Conservation (phyloP, 2,113 vertebrate species). For the Brevimyrus niger region DNA sequence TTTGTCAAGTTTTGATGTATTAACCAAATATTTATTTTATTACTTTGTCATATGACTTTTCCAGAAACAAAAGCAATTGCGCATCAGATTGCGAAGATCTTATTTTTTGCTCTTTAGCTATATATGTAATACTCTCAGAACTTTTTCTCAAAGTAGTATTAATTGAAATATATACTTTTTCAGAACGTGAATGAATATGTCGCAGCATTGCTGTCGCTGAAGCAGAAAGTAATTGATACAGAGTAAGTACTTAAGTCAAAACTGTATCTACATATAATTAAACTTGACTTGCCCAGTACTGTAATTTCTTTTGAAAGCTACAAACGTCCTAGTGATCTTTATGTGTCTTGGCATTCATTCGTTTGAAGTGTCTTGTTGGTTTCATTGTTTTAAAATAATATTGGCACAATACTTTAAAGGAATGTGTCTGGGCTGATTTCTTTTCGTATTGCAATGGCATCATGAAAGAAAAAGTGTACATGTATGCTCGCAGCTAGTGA, state of each 20-base stretch:
- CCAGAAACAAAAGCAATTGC: not conserved
- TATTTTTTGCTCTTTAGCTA: not conserved
- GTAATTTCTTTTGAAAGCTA: not conserved
- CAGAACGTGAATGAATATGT: slow-evolving; percentile 90
- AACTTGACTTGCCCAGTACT: not conserved
- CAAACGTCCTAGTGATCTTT: not conserved
- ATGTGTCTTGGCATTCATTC: not conserved
- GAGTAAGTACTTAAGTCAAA: slow-evolving; percentile 71
- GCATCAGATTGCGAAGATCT: not conserved
- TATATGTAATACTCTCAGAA: not conserved
- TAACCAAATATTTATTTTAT: not conserved
- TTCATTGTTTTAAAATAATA: not conserved
- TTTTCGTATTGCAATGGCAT: not conserved
- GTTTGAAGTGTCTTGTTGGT: not conserved
- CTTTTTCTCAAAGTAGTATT: not conserved
- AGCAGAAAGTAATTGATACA: slow-evolving; percentile 82
- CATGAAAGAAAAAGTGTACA: not conserved
- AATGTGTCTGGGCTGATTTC: not conserved
- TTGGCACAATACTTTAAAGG: not conserved
- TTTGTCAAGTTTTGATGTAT: not conserved
- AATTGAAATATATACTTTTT: slow-evolving; percentile 36
- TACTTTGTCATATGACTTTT: not conserved
- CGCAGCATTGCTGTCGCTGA: slow-evolving; percentile 79
- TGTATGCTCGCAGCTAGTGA: not conserved
- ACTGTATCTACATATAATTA: not conserved